phyloP scores from a whole-genome alignment of 2,113 vertebrate species.

The Anser brachyrhynchus region DNA sequence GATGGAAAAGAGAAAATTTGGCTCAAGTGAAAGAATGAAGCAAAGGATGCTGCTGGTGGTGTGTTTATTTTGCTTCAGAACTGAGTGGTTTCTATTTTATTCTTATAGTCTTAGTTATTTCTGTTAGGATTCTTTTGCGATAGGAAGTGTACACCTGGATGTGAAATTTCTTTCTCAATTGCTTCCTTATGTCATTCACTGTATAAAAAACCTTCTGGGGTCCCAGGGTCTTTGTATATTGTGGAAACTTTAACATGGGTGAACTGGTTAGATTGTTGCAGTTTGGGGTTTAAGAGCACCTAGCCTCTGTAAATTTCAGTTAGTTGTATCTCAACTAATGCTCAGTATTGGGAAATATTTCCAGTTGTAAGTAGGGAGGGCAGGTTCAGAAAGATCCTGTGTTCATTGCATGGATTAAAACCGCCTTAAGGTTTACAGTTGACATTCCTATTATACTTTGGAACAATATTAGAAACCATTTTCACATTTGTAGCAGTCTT shows the following conservation, averaged over 20 bases:
- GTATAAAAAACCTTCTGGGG: neutral
- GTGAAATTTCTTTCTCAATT: neutral
- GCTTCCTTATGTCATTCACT: neutral
- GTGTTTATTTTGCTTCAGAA: neutral
- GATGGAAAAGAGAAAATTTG: neutral
- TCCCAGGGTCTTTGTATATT: neutral
- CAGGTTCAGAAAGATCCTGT: neutral
- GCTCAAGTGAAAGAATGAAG: neutral
- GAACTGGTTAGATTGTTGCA: neutral
- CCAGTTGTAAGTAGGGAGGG: neutral
- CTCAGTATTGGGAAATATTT: neutral
- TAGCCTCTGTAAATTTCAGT: neutral
- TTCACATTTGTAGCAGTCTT: neutral
- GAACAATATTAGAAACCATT: neutral
- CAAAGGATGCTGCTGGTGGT: neutral
- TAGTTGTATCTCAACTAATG: neutral
- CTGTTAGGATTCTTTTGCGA: neutral
- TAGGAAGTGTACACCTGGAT: neutral
- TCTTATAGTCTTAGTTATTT: neutral
- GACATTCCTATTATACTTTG: constrained; percentile 41
- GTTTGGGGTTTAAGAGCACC: neutral
- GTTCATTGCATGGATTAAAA: neutral
- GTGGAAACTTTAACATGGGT: neutral
- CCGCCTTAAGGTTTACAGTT: constrained; percentile 4
- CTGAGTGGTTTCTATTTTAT: neutral